Base-by-base conservation (phyloP, 2,888 invertebrate species). In the Orchestes rusci region DNA sequence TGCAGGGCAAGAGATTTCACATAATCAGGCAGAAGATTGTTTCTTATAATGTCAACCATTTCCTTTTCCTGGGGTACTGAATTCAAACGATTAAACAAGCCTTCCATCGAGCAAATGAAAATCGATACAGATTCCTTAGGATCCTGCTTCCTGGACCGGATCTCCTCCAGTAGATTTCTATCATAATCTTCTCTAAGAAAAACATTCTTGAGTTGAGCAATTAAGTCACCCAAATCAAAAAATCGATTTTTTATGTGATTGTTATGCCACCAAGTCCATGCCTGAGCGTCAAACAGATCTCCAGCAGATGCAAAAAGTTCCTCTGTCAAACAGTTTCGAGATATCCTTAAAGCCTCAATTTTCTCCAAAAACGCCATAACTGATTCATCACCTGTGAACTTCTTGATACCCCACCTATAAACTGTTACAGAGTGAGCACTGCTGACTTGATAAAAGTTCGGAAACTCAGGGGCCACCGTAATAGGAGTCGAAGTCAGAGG, bases 11-110 rank as follows among this genome's bases (percentile, higher is more conserved):
- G n/a, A 28, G 4, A 12, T n/a, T n/a, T n/a, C n/a, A n/a, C n/a
- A 41, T 41, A 34, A 17, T 23, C 23, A 7, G 41, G 34, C 7
- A 34, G 28, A 7, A 41, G n/a, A 34, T 41, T 41, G 8, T 27
- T 16, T 2, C 28, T 15, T 16, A 41, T 35, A n/a, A 27, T 20
- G 1, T 41, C 16, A 2, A 41, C 34, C 12, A 16, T 23, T n/a
- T 12, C 28, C 12, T 4, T 20, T 13, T 41, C 41, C 2, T 10
- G 10, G 28, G 34, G 34, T 27, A 16, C n/a, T 2, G 7, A 15
- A 16, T 12, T 13, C 13, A 41, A 16, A 5, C 35, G 3, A 16
- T n/a, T 15, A 34, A 23, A 41, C 2, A 38, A n/a, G 4, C 16
- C 3, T 38, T 29, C 38, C 27, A 38, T 29, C 7, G 38, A 29